A percentile compares a stretch with the other conserved stretches of the same genome.
Evolutionary conservation across 2,797 vertebrate genomes (phyloP).

Genomic region (Cuniculus paca): DNA sequence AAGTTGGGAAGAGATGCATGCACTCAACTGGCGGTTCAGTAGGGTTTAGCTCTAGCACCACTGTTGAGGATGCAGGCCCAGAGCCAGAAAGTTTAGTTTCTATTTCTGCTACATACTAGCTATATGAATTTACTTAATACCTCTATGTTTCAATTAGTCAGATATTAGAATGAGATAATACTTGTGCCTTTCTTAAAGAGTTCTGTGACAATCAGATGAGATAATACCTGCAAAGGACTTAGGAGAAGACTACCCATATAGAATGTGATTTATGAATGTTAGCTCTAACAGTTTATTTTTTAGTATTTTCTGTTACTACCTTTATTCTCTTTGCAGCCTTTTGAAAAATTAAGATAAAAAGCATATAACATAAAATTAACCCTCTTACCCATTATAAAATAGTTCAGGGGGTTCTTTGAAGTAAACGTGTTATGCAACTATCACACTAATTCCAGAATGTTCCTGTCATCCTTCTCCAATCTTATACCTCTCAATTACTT

Average conservation of each 20-base stretch:
- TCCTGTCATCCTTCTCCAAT: no score
- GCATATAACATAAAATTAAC: background rate
- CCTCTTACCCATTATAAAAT: background rate
- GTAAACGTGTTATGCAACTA: background rate
- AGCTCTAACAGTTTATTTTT: background rate
- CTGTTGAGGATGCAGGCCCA: background rate
- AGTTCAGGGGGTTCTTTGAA: background rate
- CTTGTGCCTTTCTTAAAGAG: background rate
- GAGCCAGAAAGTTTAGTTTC: background rate
- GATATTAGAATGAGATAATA: background rate
- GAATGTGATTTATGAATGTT: background rate
- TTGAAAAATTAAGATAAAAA: background rate
- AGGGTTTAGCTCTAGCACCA: background rate
- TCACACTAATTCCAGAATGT: background rate
- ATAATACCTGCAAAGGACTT: background rate
- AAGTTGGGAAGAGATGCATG: background rate
- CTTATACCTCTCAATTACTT: background rate
- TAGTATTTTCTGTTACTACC: background rate
- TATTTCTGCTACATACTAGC: background rate
- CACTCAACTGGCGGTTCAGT: background rate
- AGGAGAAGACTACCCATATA: background rate
- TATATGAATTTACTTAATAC: background rate
- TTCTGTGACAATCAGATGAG: background rate
- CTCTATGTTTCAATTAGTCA: background rate
- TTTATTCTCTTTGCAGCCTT: background rate